Evolutionary conservation across 2,888 invertebrate genomes (phyloP).

Genomic region (Pyrochroa serraticornis): DNA sequence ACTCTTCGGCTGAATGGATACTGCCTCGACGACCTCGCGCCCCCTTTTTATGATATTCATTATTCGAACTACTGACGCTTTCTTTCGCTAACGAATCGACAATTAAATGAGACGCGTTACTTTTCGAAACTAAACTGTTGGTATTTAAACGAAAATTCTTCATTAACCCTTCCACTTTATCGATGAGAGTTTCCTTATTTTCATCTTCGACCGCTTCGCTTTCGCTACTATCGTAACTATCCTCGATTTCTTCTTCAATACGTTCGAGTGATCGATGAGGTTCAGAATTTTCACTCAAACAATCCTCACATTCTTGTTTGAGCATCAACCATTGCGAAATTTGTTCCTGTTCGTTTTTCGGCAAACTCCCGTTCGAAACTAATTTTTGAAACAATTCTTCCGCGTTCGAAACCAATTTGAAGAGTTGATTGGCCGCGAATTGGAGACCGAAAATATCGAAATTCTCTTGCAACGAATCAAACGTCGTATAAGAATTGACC

Average conservation of each 20-base stretch:
- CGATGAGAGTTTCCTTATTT: slow-evolving; percentile 65
- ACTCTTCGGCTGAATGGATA: slow-evolving; percentile 54
- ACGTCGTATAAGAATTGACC: slow-evolving; percentile 66
- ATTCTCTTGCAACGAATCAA: slow-evolving; percentile 48
- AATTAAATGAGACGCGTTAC: slow-evolving; percentile 24
- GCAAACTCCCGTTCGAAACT: slow-evolving; percentile 71
- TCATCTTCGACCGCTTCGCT: slow-evolving; percentile 47
- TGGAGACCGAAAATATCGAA: slow-evolving; percentile 72
- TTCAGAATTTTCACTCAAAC: slow-evolving; percentile 66
- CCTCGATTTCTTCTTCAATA: slow-evolving; percentile 62
- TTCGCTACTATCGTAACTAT: slow-evolving; percentile 49
- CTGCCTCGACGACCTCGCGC: slow-evolving; percentile 55
- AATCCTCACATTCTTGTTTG: slow-evolving; percentile 88
- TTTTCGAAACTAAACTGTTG: slow-evolving; percentile 67
- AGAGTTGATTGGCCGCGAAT: slow-evolving; percentile 83
- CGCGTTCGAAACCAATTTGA: slow-evolving; percentile 82
- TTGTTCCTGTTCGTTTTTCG: slow-evolving; percentile 75
- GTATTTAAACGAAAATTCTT: slow-evolving; percentile 73
- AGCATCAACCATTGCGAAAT: slow-evolving; percentile 83
- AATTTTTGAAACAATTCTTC: slow-evolving; percentile 82
- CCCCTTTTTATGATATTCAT: slow-evolving; percentile 51
- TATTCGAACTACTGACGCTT: slow-evolving; percentile 47
- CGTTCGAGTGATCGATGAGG: slow-evolving; percentile 61
- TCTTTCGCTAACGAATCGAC: slow-evolving; percentile 43
- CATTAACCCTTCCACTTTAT: slow-evolving; percentile 75